Evolutionary conservation across 2,888 invertebrate genomes (phyloP).

Genomic region (Physocephala rufipes): DNA sequence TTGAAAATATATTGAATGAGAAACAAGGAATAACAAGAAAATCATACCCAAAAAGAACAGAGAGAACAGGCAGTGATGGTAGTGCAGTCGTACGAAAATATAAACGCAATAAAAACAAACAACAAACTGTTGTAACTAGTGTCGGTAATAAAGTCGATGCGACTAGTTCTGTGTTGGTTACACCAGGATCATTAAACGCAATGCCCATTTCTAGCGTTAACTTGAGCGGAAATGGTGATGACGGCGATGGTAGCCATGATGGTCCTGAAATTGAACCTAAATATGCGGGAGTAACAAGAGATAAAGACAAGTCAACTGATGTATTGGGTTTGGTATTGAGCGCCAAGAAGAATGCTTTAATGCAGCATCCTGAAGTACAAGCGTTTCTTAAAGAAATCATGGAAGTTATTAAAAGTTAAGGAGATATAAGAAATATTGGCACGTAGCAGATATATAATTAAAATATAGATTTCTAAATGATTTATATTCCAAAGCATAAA

Average conservation of each 20-base stretch:
- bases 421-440: not conserved
- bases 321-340: slow-evolving; percentile 58
- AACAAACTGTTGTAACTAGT: slow-evolving; percentile 40
- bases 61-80: slow-evolving; percentile 43
- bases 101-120: slow-evolving; percentile 49
- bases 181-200: slow-evolving; percentile 32
- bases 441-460: not conserved
- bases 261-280: slow-evolving; percentile 46
- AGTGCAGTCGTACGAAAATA: slow-evolving; percentile 22
- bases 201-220: slow-evolving; percentile 32
- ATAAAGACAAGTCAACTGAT: slow-evolving; percentile 60
- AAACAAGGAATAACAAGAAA: slow-evolving; percentile 49
- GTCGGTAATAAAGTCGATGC: slow-evolving; percentile 29
- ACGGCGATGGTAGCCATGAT: slow-evolving; percentile 52
- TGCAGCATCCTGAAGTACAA: slow-evolving; percentile 60
- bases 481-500: too few species aligned
- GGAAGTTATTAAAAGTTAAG: slow-evolving; percentile 53
- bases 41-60: slow-evolving; percentile 55
- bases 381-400: slow-evolving; percentile 56
- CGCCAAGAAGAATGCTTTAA: slow-evolving; percentile 57
- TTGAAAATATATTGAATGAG: slow-evolving; percentile 1
- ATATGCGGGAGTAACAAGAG: slow-evolving; percentile 46
- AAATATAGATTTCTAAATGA: too few species aligned
- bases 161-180: slow-evolving; percentile 38
- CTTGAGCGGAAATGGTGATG: slow-evolving; percentile 39